Evolutionary conservation across 2,797 vertebrate genomes (phyloP), one percentile per base, ranked within the genome.

Genomic region (Chloroceryle inda): DNA sequence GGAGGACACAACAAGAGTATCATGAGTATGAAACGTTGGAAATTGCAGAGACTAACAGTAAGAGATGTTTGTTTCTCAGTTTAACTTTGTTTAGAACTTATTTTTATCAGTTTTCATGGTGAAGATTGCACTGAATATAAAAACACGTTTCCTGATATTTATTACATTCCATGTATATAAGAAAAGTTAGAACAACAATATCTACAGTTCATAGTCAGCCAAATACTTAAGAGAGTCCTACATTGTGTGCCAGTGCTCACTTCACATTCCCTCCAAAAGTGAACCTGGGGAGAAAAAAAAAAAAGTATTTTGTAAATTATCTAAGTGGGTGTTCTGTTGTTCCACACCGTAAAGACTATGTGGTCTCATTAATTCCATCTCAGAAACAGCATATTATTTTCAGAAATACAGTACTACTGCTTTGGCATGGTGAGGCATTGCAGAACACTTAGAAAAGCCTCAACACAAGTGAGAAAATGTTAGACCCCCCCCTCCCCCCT

Each of bases 331-430:
- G 19, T 79, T 82, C 37, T 2, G 0, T 81, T 75, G 68, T 38
- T 2, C 4, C 4, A 7, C 5, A 4, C 7, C 29, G 10, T 27
- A 62, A 49, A 61, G 33, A 49, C 47, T 47, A 42, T 16, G 6
- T 21, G 29, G 9, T 18, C 18, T 58, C n/a, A 13, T 45, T 35
- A 50, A 23, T 66, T 69, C 45, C 33, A 37, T 18, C 37, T 49
- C 0, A 0, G 31, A 49, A 12, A 38, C 1, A 5, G 13, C 4
- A 3, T 17, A 11, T 10, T 69, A 17, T 22, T 13, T 59, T 85
- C 72, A 76, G 26, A 80, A 69, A 37, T 35, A 64, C 5, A n/a
- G 15, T 8, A 22, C 5, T 82, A 10, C 7, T 33, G n/a, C 59
- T 47, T n/a, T 33, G 38, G 24, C 55, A 75, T 29, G 69, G 29